Base-by-base conservation (phyloP, 2,113 vertebrate genomes). In the Cranoglanis bouderius region DNA sequence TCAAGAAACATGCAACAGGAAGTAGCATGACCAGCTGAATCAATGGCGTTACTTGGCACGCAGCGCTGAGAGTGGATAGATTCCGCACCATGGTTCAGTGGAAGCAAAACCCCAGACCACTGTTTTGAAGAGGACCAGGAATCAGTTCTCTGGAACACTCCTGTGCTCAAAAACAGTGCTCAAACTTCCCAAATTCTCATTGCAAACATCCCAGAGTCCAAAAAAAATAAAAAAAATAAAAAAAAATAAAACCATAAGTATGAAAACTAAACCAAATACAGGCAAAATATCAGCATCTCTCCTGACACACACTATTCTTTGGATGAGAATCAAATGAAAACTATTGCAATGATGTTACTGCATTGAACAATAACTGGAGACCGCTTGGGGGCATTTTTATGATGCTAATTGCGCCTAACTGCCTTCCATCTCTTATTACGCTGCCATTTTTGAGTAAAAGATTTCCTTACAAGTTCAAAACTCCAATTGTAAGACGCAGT, bases 1-100 rank as follows among this genome's bases (percentile, higher is more conserved):
- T 85, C 4, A 67, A 32, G 67, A 32, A 32, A 49, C 1, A 24
- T 46, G 43, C 61, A 67, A 49, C 43, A 67, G 16, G 21, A 85
- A 67, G 83, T 12, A 49, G 83, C 40, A 85, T 67, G 59, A 65
- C 59, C n/a, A 16, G 57, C 46, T n/a, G 2, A 84, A 84, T 84
- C 59, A 19, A 51, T 35, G 9, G 7, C 16, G 5, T n/a, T 51
- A 85, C 7, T 13, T 32, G 40, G 40, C 13, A 84, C 67, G 16
- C 59, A 61, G 9, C 14, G 1, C 26, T 21, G 70, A 51, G 78
- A 18, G 49, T 18, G 13, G 78, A 81, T 32, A 18, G 24, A 9
- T 46, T 80, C 13, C 18, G 21, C 38, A 21, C 35, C 7, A 40
- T 14, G 40, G 21, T 46, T 46, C 74, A 77, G 38, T 40, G 21